Conservation (phyloP, 2,113 vertebrate genomes). For the Catagonus wagneri region DNA sequence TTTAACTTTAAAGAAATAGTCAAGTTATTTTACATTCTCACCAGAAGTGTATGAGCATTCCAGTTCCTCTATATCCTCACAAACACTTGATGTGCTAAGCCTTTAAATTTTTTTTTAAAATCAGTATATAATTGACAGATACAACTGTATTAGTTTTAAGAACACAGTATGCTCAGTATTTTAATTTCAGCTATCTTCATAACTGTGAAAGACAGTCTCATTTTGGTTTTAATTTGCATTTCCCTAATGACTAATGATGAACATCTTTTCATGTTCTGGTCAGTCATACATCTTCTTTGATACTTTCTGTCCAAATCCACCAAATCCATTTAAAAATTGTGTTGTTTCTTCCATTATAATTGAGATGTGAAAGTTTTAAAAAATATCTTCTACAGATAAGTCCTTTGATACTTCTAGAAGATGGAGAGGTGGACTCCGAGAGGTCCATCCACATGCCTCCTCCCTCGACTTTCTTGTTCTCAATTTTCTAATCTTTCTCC, state of each 20-base stretch:
- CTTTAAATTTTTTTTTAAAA: background rate
- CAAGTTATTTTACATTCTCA: background rate
- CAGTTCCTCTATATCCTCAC: background rate
- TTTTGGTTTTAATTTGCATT: background rate
- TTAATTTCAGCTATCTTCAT: background rate
- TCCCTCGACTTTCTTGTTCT: background rate
- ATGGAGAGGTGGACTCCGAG: background rate
- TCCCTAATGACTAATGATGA: background rate
- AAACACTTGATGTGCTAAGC: background rate
- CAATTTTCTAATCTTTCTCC: background rate
- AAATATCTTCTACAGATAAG: background rate
- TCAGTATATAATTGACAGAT: background rate
- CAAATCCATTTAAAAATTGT: slow-evolving; percentile 21
- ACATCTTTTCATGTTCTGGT: background rate
- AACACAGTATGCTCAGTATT: background rate
- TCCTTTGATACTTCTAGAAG: background rate
- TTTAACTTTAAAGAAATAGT: background rate
- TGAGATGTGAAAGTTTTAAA: background rate
- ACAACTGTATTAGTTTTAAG: background rate
- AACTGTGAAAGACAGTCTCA: background rate
- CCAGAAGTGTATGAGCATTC: background rate
- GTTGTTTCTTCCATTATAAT: background rate
- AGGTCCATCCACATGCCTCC: background rate
- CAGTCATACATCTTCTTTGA: background rate
- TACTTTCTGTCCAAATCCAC: background rate